A percentile compares a stretch with the other conserved stretches of the same genome.
Conservation (phyloP, 1,140 invertebrate species). For the Trinorchestia longiramus region DNA sequence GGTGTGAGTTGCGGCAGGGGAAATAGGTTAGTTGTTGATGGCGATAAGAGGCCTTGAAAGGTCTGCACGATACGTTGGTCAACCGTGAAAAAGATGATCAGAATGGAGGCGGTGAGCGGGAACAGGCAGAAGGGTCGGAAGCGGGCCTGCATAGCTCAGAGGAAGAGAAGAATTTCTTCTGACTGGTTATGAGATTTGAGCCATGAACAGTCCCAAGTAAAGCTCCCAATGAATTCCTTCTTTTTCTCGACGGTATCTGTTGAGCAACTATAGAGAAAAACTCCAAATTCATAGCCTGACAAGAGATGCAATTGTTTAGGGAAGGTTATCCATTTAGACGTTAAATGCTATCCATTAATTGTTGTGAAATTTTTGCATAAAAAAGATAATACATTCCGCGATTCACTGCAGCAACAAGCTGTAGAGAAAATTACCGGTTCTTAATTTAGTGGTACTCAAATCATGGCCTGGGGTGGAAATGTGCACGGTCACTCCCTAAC, state of each 20-base stretch:
- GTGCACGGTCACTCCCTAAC: too few species aligned
- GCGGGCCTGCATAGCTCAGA: neutral
- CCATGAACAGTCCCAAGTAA: neutral
- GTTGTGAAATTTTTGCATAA: neutral
- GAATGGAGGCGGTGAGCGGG: neutral
- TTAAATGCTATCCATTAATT: neutral
- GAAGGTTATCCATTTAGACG: neutral
- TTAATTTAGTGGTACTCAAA: too few species aligned
- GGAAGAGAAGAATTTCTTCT: neutral
- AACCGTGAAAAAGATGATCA: neutral
- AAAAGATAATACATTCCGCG: neutral
- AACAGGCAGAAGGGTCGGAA: neutral
- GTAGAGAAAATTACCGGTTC: too few species aligned
- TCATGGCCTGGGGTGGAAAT: too few species aligned
- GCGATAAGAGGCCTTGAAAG: neutral
- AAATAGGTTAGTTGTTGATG: neutral
- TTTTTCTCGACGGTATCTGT: neutral
- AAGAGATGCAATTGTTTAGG: neutral
- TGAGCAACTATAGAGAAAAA: neutral
- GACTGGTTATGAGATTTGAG: neutral
- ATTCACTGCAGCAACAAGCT: too few species aligned
- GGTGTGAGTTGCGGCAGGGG: neutral
- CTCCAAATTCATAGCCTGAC: neutral
- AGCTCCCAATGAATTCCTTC: neutral
- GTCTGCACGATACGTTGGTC: neutral